A percentile compares a stretch with the other conserved stretches of the same genome.
phyloP scores from a whole-genome alignment of 2,888 invertebrate species.

The Lasioglossum marginatum region DNA sequence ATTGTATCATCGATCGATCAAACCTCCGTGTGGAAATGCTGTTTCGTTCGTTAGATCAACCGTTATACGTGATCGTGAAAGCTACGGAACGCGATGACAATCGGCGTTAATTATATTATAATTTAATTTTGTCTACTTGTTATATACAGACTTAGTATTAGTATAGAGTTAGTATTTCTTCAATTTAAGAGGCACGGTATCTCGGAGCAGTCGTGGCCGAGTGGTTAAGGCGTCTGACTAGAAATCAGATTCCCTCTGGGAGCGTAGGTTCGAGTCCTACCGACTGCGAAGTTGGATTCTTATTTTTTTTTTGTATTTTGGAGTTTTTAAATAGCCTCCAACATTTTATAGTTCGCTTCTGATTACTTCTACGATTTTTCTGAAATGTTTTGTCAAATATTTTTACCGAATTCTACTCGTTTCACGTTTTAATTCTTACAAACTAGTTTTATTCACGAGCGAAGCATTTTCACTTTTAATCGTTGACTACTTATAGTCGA shows the following conservation, averaged over 20 bases:
- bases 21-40: background rate
- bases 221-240: slow-evolving; percentile 96
- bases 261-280: slow-evolving; percentile 96
- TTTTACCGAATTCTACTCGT: background rate
- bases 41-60: background rate
- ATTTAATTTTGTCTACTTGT: background rate
- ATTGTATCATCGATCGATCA: background rate
- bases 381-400: background rate
- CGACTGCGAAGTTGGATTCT: slow-evolving; percentile 87
- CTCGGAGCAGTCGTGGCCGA: slow-evolving; percentile 91
- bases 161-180: background rate
- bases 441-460: background rate
- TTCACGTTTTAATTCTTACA: background rate
- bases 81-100: background rate
- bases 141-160: background rate
- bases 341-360: background rate
- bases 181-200: fast-evolving
- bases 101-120: background rate
- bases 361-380: background rate
- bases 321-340: background rate
- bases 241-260: slow-evolving; percentile 96
- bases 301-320: background rate
- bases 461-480: background rate
- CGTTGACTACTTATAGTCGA: too few relatives aligned
- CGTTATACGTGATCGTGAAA: too few relatives aligned